Percentiles rank a stretch among this genome's conserved stretches.
These are phyloP conservation scores for Peromyscus aztecus DNA, from an alignment of 2,797 vertebrate genomes.

Conservation along the genomic window DNA sequence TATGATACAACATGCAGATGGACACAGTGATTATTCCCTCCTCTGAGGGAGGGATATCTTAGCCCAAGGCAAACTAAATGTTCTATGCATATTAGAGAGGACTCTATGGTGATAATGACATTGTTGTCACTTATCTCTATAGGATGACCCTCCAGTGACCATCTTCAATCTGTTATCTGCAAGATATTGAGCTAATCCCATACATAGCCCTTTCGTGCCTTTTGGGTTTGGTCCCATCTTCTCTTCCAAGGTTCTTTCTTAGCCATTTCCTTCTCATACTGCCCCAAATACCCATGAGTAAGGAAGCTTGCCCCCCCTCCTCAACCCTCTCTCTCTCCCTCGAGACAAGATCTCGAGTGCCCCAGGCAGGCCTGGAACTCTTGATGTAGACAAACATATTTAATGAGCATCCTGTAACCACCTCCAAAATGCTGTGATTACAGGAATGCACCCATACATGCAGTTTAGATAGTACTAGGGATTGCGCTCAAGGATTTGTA, in stretches of 20 bases:
- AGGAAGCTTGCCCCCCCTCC: not conserved
- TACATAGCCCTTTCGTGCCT: accelerated
- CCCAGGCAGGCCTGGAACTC: not conserved
- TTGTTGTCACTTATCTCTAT: not conserved
- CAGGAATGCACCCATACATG: no score
- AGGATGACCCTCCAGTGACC: not conserved
- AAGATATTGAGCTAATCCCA: not conserved
- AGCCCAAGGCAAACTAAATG: not conserved
- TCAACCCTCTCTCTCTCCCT: not conserved
- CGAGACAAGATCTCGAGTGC: not conserved
- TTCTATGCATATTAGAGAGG: not conserved
- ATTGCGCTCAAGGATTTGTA: no score
- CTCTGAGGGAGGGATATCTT: not conserved
- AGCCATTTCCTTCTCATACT: not conserved
- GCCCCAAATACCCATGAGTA: not conserved
- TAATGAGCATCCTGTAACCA: not conserved
- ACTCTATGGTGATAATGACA: not conserved
- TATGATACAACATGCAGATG: not conserved
- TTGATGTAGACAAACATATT: not conserved
- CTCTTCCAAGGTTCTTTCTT: not conserved
- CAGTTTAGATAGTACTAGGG: no score
- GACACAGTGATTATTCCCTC: not conserved
- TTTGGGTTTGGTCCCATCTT: not conserved
- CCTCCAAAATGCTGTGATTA: not conserved
- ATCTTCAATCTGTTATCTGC: not conserved